Percentiles rank a stretch among this genome's conserved stretches.
phyloP scores from a whole-genome alignment of 2,888 invertebrate genomes.

The Rapana venosa region DNA sequence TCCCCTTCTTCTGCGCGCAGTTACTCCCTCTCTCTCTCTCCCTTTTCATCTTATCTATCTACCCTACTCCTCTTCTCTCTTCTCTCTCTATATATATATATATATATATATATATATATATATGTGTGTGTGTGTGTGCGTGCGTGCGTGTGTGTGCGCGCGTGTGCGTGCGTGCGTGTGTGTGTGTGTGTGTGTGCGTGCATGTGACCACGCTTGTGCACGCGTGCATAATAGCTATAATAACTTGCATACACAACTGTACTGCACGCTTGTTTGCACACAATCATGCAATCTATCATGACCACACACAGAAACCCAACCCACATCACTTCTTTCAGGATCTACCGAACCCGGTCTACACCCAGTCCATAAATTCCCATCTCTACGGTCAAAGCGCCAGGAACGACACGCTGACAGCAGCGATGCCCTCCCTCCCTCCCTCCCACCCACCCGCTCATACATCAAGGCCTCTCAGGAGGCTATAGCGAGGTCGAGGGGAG shows the following conservation, averaged over 20 bases:
- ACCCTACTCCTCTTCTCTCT: too few relatives aligned
- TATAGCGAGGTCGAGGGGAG: neutral
- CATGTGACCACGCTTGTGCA: neutral
- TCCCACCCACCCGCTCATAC: neutral
- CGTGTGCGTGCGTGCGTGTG: neutral
- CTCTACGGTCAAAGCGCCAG: neutral
- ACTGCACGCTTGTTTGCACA: neutral
- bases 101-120: neutral
- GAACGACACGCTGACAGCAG: neutral
- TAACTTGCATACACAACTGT: neutral
- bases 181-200: conserved; percentile 21
- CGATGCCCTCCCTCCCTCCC: neutral
- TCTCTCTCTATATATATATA: neutral
- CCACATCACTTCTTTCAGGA: neutral
- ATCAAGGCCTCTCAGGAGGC: neutral
- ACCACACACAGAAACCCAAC: neutral
- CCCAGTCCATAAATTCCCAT: too few relatives aligned
- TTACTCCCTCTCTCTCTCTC: too few relatives aligned
- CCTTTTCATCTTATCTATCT: too few relatives aligned
- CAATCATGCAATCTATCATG: neutral
- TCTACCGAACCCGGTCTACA: too few relatives aligned
- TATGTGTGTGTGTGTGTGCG: neutral
- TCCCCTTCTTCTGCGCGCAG: too few relatives aligned
- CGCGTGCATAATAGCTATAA: neutral
- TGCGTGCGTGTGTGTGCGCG: neutral